Base-by-base conservation (phyloP, 2,113 vertebrate genomes). In the Octodon degus region DNA sequence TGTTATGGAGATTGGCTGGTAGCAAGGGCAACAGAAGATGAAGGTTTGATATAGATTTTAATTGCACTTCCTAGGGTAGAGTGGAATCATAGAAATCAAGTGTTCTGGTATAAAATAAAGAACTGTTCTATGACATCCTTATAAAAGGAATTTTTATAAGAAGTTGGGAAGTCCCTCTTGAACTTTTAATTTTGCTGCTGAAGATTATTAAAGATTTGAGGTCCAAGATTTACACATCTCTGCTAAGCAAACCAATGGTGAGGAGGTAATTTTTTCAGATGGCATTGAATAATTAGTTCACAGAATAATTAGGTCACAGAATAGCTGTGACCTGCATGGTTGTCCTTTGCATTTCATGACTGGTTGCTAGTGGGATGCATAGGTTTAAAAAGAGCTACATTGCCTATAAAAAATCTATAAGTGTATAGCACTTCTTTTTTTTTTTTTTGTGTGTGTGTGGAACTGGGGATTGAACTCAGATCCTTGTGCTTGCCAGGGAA, bases 311-410 rank as follows among this genome's bases (percentile, higher is more conserved):
- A 11, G 43, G 32, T 60, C 20, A n/a, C 37, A 25, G 37, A 4
- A 27, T 22, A 27, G 63, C 24, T 1, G 2, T 63, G 62, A 55
- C 12, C 12, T 37, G 3, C 2, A 1, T 72, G 53, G n/a, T 40
- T 63, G 70, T 70, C 24, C 9, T 93, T 72, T 87, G 63, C 65
- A 47, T 92, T 70, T 87, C 50, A 53, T 93, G 43, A 68, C 1
- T 76, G 37, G n/a, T 27, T 84, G 43, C 20, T 37, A 40, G 34
- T 24, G 3, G 53, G 25, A 53, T 80, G 25, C 13, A 16, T 12
- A 20, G 60, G 79, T 96, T 90, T n/a, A 83, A 95, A 94, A 94
- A 43, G 65, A 82, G 32, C 19, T 53, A n/a, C 37, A 37, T 53
- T 88, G 76, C n/a, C 24, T 77, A 88, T 79, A 82, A 58, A 83